A percentile compares a stretch with the other conserved stretches of the same genome.
phyloP scores from a whole-genome alignment of 2,113 vertebrate genomes.

The Anarrhichthys ocellatus region DNA sequence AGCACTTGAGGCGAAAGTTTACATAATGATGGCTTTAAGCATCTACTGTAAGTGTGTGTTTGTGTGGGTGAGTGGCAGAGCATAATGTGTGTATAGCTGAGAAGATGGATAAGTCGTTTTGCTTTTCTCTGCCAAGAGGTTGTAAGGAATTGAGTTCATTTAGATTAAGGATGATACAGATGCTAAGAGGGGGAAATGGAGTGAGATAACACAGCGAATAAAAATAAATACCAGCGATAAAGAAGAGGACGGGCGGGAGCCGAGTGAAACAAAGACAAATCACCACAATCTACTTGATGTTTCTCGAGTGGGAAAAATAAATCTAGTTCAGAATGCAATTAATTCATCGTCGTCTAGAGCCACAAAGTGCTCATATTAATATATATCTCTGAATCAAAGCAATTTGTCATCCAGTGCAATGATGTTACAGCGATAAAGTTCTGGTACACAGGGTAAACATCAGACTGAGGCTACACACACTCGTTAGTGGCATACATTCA shows the following conservation, averaged over 20 bases:
- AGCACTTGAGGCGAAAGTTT: slow-evolving; percentile 18
- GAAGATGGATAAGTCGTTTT: slow-evolving; percentile 33
- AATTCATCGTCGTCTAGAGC: not conserved
- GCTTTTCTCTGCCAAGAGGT: slow-evolving; percentile 27
- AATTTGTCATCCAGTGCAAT: not conserved
- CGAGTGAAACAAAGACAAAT: slow-evolving; percentile 44
- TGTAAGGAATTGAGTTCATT: slow-evolving; percentile 46
- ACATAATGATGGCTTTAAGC: slow-evolving; percentile 28
- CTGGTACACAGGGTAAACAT: not conserved
- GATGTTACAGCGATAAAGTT: not conserved
- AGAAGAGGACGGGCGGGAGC: slow-evolving; percentile 10
- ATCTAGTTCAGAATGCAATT: not conserved
- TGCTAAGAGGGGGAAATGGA: slow-evolving; percentile 23
- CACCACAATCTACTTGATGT: not conserved
- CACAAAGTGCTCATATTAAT: not conserved
- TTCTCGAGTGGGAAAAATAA: not conserved
- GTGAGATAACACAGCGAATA: slow-evolving; percentile 50
- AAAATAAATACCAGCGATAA: slow-evolving; percentile 4
- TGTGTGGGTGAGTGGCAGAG: slow-evolving; percentile 10
- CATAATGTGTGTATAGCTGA: slow-evolving; percentile 27
- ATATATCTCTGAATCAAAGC: not conserved
- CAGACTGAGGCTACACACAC: not conserved
- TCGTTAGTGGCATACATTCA: slow-evolving; percentile 16
- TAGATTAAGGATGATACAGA: slow-evolving; percentile 51
- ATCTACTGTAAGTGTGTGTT: slow-evolving; percentile 6